Base-by-base conservation (phyloP, 2,888 invertebrate genomes). In the Oxycera nigricornis region DNA sequence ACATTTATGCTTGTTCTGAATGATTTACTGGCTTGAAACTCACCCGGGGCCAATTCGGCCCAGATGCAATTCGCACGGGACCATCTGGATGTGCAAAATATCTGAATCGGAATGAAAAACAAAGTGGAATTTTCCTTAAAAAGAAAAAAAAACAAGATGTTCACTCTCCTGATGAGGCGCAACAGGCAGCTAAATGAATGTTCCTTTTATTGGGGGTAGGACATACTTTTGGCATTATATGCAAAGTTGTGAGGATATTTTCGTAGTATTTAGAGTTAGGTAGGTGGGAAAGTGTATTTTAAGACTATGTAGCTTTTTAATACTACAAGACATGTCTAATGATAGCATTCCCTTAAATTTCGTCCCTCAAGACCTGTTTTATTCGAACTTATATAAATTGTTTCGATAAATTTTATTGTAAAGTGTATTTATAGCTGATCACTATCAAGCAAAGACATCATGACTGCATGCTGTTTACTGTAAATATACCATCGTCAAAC, bases 51-150 rank as follows among this genome's bases (percentile, higher is more conserved):
- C 7, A 9, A 30, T 26, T 30, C 24, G 17, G 9, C 17, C n/a
- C 59, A 59, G 22, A 59, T 59, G 59, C 30, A 28, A 59, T 28
- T 30, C 59, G 22, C 59, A 59, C 59, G 59, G 59, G 59, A 22
- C 6, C 59, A 59, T 59, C 59, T 59, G 59, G 59, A 2, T 14
- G 30, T 6, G 52, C 52, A 55, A 55, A 55, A 55, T 55, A 22
- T 55, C 24, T 24, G 24, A 2, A 7, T 2, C 17, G 46, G 17
- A 14, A 7, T 46, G 46, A 46, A 7, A 46, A 46, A 14, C 14
- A 17, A 3, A 2, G 6, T n/a, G 46, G 46, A 46, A 46, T 46
- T 14, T 46, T 3, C 11, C 11, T n/a, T 2, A 46, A 46, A 46
- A 3, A 11, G 46, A 46, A 46, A n/a, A 46, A 46, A 46, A 46